These are phyloP conservation scores for Momotus momota DNA, from an alignment of 2,797 vertebrate species.

Conservation along the genomic window DNA sequence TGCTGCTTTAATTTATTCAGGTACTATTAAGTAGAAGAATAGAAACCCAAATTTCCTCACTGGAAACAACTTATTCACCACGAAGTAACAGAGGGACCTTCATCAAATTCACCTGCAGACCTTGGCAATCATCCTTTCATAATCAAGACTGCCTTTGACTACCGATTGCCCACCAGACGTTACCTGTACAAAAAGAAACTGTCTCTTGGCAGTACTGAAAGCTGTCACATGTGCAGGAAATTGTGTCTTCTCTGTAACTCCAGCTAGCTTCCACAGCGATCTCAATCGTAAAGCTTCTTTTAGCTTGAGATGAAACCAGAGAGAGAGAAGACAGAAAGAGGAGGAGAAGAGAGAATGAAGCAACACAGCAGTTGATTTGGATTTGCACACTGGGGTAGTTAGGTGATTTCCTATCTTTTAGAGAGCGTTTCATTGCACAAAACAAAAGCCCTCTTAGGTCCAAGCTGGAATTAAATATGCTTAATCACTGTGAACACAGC, in stretches of 20 bases:
- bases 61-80: background rate
- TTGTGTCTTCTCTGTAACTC: background rate
- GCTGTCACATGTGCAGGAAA: background rate
- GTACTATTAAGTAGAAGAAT: background rate
- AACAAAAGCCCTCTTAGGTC: background rate
- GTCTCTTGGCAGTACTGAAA: background rate
- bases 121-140: background rate
- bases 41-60: background rate
- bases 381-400: background rate
- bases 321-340: fast-evolving
- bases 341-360: background rate
- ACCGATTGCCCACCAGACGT: background rate
- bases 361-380: background rate
- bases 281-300: background rate
- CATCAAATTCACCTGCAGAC: background rate
- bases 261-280: background rate
- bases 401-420: background rate
- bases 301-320: background rate
- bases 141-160: background rate
- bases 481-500: background rate
- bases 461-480: background rate
- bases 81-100: background rate
- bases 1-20: background rate
- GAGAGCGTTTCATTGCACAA: background rate
- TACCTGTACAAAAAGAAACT: background rate